These are phyloP conservation scores for Hydropsyche betteni DNA, from an alignment of 2,888 invertebrate genomes.

Conservation along the genomic window DNA sequence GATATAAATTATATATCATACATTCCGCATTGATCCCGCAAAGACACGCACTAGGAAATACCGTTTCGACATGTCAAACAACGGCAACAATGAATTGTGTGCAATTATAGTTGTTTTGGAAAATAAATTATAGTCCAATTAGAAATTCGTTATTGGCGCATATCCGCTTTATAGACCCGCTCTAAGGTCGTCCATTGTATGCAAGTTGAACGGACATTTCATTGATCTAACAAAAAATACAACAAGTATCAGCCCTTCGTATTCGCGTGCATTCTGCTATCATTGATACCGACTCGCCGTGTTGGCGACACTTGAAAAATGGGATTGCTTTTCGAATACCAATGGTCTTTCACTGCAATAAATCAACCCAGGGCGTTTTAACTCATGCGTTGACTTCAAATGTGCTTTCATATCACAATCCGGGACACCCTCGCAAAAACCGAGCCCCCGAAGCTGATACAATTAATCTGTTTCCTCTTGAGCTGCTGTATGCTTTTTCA, in stretches of 20 bases:
- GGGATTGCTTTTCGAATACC: neutral
- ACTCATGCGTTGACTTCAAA: neutral
- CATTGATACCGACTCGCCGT: constrained; percentile 4
- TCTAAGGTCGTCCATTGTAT: too few species aligned
- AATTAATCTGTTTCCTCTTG: too few species aligned
- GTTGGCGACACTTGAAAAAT: constrained; percentile 17
- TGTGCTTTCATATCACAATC: constrained; percentile 11
- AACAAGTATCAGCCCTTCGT: neutral
- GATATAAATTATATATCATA: neutral
- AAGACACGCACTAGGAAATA: neutral
- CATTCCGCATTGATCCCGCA: neutral
- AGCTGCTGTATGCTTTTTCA: neutral
- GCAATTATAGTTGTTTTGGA: neutral
- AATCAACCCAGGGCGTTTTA: neutral
- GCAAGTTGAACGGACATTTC: too few species aligned
- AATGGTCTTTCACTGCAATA: neutral
- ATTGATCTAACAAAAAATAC: too few species aligned
- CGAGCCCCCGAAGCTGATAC: neutral
- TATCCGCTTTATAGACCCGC: constrained; percentile 3
- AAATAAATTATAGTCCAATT: constrained; percentile 4
- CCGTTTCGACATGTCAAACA: neutral
- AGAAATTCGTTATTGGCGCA: neutral
- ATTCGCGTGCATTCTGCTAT: neutral
- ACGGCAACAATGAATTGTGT: neutral
- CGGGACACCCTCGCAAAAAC: neutral